Evolutionary conservation across 2,888 invertebrate species (phyloP), one percentile per base, ranked within the genome.

Genomic region (Biston betularia): DNA sequence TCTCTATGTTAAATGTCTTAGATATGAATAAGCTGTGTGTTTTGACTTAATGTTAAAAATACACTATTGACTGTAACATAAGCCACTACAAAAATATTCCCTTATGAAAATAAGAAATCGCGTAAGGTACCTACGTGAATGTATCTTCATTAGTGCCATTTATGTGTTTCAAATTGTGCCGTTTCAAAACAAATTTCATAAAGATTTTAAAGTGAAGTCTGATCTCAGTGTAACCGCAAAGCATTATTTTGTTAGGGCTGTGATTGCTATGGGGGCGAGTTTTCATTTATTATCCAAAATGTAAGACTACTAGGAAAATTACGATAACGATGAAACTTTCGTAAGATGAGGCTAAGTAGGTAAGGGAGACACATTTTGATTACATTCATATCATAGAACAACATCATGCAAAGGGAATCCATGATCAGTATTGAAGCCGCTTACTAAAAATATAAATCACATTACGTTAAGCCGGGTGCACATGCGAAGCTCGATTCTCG

Each of bases 171-270:
- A 50, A 53, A 33, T 35, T 38, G 38, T 53, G 38, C 35, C 38
- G 38, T 50, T 9, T 34, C 10, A 7, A 8, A 38, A 24, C n/a
- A 80, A 78, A 75, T 71, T 67, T 80, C 81, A 80, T 79, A 82
- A 83, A 83, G n/a, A 49, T 34, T 12, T 48, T 9, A 11, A 24
- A 34, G 6, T 50, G n/a, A 50, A 34, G 12, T 35, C 50, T 83
- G 88, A 88, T 88, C 88, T 88, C 87, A 85, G 74, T 81, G 75
- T 80, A 79, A 75, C 79, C 79, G 76, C 82, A 79, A 81, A 76
- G 74, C 74, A 75, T 83, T 77, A 77, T 81, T 84, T 80, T 79
- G 78, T 87, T 85, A 79, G 76, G 88, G 88, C 89, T 88, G 89
- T 89, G 88, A 88, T 85, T 81, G 78, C 76, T 69, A 76, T 73